phyloP scores from a whole-genome alignment of 2,797 vertebrate genomes.

The Hippocampus kuda region DNA sequence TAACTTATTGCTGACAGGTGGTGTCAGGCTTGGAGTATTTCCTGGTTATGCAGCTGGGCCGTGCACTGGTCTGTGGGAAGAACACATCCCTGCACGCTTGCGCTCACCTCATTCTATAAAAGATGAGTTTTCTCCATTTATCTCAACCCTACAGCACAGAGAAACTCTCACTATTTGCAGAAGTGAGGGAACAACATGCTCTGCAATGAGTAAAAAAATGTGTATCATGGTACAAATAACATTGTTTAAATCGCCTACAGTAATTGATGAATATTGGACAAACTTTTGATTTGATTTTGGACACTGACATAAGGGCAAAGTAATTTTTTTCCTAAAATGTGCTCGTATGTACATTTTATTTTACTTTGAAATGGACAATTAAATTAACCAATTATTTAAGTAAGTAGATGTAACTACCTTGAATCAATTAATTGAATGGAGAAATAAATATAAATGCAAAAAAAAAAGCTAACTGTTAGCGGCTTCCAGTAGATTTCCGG shows the following conservation, averaged over 20 bases:
- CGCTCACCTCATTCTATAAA: neutral
- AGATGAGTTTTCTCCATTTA: neutral
- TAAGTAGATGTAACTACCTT: no score
- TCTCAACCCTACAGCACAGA: neutral
- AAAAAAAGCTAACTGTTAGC: no score
- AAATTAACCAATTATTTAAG: neutral
- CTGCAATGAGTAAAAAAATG: no score
- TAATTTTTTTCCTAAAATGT: neutral
- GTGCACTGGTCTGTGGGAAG: constrained; percentile 15
- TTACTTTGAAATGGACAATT: neutral
- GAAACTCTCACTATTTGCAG: neutral
- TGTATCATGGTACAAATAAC: no score
- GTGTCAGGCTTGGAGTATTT: constrained; percentile 41
- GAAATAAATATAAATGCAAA: no score
- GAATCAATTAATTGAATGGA: no score
- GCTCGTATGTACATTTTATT: neutral
- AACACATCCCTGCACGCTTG: neutral
- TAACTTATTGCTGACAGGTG: constrained; percentile 18
- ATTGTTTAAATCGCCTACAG: no score
- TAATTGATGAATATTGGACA: neutral
- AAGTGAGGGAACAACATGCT: no score
- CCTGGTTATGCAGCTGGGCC: constrained; percentile 27
- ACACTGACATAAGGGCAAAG: neutral
- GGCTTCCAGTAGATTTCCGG: neutral
- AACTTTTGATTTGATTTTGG: neutral